Evolutionary conservation across 1,140 invertebrate species (phyloP), one percentile per base, ranked within the genome.

Genomic region (Zaprionus ornatus): DNA sequence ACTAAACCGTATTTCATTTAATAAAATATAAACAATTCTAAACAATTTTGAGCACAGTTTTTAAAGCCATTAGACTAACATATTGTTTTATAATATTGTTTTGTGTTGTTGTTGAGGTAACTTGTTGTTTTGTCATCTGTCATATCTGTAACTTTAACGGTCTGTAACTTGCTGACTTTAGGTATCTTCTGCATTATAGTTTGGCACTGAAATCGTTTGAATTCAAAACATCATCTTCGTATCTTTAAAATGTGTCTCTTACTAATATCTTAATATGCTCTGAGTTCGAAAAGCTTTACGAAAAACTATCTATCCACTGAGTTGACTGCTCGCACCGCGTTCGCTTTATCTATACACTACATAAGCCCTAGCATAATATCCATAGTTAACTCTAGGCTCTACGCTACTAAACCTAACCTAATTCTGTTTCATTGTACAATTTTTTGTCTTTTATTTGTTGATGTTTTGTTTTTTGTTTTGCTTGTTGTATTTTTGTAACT

Each of bases 201-300:
- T 76, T 76, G 74, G 74, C 68, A 76, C 69, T 76, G 68, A 61
- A 70, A 48, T 76, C n/a, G 45, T 54, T 42, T 62, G 37, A 50
- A 60, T 69, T 32, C n/a, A n/a, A 25, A 40, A 70, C 40, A 70
- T 35, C 27, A 15, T 69, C 25, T 42, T 61, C 65, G 27, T 4
- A 19, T 65, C 56, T 70, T 56, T 6, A 17, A 17, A 45, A 29
- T 40, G 54, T 62, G 15, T 17, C 59, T 54, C n/a, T 54, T 54
- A 40, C 27, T 27, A 84, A 88, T 87, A 87, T 84, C 84, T 79
- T 87, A 87, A 80, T 71, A 88, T 87, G 85, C 74, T 81, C 78
- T 90, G 85, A 85, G 85, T 85, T 80, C 55, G 61, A 66, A 80
- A 78, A 74, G 66, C 71, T 80, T 71, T 74, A 72, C n/a, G 29